Evolutionary conservation across 2,113 vertebrate species (phyloP).

Genomic region (Herpetotheres cachinnans): DNA sequence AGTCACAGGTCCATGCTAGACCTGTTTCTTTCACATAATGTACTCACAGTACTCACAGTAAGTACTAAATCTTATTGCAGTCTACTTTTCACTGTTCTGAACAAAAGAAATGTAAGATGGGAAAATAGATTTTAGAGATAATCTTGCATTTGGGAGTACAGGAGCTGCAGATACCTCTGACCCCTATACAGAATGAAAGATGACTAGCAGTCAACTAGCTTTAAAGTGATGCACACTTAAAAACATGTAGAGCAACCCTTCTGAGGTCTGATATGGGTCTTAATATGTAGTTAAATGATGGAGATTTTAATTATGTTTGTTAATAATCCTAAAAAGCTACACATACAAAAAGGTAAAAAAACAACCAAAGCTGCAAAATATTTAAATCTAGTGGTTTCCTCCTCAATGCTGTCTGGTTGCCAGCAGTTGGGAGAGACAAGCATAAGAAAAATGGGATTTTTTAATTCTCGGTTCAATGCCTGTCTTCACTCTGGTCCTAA

Average conservation of each 20-base stretch:
- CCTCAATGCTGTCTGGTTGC: neutral
- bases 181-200: neutral
- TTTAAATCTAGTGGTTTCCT: neutral
- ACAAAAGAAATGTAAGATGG: neutral
- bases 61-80: neutral
- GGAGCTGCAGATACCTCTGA: neutral
- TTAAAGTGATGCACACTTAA: neutral
- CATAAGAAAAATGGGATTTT: neutral
- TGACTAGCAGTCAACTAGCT: neutral
- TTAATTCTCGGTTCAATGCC: neutral
- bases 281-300: neutral
- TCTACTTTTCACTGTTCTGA: neutral
- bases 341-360: neutral
- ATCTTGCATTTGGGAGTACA: neutral
- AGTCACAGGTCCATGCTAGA: neutral
- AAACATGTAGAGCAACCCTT: neutral
- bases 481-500: neutral
- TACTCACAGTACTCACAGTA: accelerated
- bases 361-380: neutral
- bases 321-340: neutral
- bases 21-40: neutral
- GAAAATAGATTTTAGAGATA: neutral
- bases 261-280: neutral
- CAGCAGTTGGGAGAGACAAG: neutral
- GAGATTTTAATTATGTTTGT: neutral